Conservation (phyloP, 2,113 vertebrate genomes). For the Epinephelus lanceolatus region DNA sequence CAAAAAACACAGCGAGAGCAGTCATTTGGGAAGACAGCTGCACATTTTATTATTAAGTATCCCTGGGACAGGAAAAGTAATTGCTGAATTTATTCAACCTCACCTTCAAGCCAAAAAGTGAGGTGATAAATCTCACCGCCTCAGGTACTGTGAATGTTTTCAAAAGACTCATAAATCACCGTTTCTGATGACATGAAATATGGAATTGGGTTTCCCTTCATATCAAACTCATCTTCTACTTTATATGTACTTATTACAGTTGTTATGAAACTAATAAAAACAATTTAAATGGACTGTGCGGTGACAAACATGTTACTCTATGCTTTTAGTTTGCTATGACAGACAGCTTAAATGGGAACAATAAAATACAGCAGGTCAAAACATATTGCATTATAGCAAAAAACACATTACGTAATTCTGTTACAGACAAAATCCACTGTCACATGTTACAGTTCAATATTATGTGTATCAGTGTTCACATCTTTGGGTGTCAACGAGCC, state of each 20-base stretch:
- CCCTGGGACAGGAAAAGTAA: constrained; percentile 48
- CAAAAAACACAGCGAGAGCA: constrained; percentile 14
- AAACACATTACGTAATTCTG: too few relatives aligned
- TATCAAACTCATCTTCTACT: background rate
- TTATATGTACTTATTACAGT: background rate
- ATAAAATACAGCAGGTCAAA: too few relatives aligned
- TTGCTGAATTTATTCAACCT: constrained; percentile 55
- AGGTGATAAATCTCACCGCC: constrained; percentile 71
- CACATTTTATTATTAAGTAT: constrained; percentile 56
- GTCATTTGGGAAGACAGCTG: constrained; percentile 57
- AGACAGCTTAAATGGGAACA: background rate
- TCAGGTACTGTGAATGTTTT: constrained; percentile 47
- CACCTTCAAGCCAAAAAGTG: constrained; percentile 65
- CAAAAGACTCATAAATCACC: constrained; percentile 72
- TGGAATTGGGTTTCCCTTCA: constrained; percentile 20
- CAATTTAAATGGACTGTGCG: background rate
- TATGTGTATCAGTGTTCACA: too few relatives aligned
- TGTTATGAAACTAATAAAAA: background rate
- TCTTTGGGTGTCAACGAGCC: too few relatives aligned
- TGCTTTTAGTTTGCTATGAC: background rate
- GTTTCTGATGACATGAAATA: constrained; percentile 30
- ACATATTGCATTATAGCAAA: too few relatives aligned
- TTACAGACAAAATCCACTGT: too few relatives aligned
- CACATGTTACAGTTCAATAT: too few relatives aligned
- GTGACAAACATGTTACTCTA: background rate